Evolutionary conservation across 30 jellyfish, hydroid and myxozoan genomes (phyloP).

Genomic region (Chironex yamaguchii): DNA sequence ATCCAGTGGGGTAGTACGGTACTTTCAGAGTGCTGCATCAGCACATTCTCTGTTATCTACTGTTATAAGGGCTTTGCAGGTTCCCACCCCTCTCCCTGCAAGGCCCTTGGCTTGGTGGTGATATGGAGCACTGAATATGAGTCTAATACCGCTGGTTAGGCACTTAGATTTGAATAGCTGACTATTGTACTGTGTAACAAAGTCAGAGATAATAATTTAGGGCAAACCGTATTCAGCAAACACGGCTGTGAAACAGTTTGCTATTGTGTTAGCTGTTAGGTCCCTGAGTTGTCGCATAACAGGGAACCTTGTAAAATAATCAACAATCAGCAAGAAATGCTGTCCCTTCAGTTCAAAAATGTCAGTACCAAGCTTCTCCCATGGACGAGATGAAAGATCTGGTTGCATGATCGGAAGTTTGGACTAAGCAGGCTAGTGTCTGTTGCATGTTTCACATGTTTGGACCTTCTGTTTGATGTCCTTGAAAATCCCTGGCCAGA

Average conservation of each 20-base stretch:
- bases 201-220: constrained; percentile 33
- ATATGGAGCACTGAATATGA: no score
- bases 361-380: constrained; percentile 61
- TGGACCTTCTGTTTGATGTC: constrained; percentile 14
- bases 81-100: no score
- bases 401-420: constrained; percentile 49
- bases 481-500: constrained; percentile 46
- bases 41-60: no score
- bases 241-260: constrained; percentile 10
- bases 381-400: constrained; percentile 46
- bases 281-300: constrained; percentile 10
- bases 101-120: no score
- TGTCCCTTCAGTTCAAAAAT: constrained; percentile 3
- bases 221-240: constrained; percentile 59
- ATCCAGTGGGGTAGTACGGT: no score
- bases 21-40: no score
- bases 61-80: no score
- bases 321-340: constrained; percentile 38
- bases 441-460: constrained; percentile 24
- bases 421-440: neutral
- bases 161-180: no score
- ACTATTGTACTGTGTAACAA: constrained; percentile 65
- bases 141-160: no score
- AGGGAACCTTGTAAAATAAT: constrained; percentile 27
- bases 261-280: constrained; percentile 17